Evolutionary conservation across 1,140 invertebrate species (phyloP).

Genomic region (Achroia grisella): DNA sequence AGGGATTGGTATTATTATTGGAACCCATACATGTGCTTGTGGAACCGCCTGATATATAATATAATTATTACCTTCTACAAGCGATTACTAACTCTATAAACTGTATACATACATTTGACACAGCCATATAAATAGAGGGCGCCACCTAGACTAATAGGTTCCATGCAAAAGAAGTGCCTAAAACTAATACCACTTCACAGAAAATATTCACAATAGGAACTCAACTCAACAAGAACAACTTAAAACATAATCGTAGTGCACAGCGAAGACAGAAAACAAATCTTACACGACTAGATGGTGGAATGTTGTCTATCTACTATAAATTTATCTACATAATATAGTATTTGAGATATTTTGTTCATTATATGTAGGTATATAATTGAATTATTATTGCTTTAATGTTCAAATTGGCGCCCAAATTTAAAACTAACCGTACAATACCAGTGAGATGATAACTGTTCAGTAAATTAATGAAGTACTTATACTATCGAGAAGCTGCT

Average conservation of each 20-base stretch:
- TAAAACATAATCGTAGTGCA: background rate
- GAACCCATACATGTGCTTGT: no score
- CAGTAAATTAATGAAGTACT: no score
- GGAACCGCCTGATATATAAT: no score
- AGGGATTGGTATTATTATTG: no score
- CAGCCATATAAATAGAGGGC: background rate
- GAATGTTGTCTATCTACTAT: constrained; percentile 44
- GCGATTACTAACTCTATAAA: no score
- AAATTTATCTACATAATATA: constrained; percentile 16
- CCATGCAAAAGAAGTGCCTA: constrained; percentile 5
- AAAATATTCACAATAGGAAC: constrained; percentile 24
- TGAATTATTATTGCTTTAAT: background rate
- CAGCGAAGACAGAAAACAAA: constrained; percentile 21
- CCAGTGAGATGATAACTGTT: no score
- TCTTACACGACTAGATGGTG: constrained; percentile 49
- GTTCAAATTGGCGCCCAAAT: no score
- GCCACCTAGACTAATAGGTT: no score
- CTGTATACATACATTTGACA: no score
- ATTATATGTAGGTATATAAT: background rate
- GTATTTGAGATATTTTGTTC: background rate
- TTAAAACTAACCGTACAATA: no score
- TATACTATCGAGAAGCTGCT: no score
- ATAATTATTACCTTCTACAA: no score
- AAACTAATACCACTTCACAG: constrained; percentile 8
- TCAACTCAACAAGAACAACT: constrained; percentile 1